Evolutionary conservation across 1,140 invertebrate species (phyloP).

Genomic region (Geopemphigus sp.): DNA sequence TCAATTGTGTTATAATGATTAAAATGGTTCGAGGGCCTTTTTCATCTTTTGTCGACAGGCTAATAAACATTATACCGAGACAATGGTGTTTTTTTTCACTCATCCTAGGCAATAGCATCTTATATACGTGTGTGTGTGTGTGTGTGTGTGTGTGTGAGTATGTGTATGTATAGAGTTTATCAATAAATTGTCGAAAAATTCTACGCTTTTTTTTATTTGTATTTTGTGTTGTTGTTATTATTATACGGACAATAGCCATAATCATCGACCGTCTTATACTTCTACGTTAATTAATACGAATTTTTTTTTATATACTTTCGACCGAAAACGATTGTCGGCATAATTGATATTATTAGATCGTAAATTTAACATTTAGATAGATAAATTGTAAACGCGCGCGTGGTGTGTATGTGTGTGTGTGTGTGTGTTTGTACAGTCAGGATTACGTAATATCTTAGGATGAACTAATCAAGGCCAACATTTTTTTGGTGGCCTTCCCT

Average conservation of each 20-base stretch:
- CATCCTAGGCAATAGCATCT: neutral
- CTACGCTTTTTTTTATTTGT: neutral
- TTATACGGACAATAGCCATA: neutral
- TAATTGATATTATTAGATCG: too few relatives aligned
- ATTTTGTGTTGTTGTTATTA: neutral
- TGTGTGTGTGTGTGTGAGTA: too few relatives aligned
- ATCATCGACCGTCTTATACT: neutral
- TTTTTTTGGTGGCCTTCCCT: too few relatives aligned
- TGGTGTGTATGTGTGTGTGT: too few relatives aligned
- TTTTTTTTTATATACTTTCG: neutral
- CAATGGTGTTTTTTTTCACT: constrained; percentile 38
- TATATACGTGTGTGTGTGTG: too few relatives aligned
- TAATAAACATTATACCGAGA: constrained; percentile 49
- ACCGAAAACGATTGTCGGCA: too few relatives aligned
- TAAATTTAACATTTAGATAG: too few relatives aligned
- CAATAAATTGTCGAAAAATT: constrained; percentile 21
- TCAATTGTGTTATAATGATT: constrained; percentile 49
- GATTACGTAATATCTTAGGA: too few relatives aligned
- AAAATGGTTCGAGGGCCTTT: constrained; percentile 49
- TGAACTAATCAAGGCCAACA: too few relatives aligned
- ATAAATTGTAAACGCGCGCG: too few relatives aligned
- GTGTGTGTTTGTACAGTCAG: too few relatives aligned
- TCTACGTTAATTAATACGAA: neutral
- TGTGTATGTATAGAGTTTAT: constrained; percentile 1
- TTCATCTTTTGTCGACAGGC: constrained; percentile 34